A percentile compares a stretch with the other conserved stretches of the same genome.
Evolutionary conservation across 2,113 vertebrate genomes (phyloP).

Genomic region (Arothron firmamentum): DNA sequence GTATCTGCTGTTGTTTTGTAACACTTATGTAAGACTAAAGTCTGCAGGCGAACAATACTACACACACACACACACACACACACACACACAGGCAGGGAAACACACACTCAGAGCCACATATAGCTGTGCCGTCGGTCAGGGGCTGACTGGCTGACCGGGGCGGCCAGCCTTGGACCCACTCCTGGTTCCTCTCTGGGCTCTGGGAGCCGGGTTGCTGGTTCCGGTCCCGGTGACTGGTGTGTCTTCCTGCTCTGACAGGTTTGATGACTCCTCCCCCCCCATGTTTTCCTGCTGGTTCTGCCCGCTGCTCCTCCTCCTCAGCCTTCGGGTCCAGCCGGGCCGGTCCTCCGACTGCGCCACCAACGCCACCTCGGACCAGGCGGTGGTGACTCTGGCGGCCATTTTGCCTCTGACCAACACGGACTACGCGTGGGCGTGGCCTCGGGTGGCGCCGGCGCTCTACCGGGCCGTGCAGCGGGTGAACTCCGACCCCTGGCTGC

Average conservation of each 20-base stretch:
- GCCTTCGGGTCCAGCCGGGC: conserved; percentile 6
- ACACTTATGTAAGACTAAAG: background rate
- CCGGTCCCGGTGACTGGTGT: too few species aligned
- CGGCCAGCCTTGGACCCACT: too few species aligned
- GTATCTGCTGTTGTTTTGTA: background rate
- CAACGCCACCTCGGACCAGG: conserved; percentile 9
- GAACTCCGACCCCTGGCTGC: conserved; percentile 69
- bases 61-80: background rate
- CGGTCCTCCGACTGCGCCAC: background rate
- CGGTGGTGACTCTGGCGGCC: conserved; percentile 81
- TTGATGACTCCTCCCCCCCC: background rate
- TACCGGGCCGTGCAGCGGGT: conserved; percentile 71
- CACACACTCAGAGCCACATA: too few species aligned
- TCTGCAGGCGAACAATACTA: background rate
- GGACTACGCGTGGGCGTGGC: conserved; percentile 90
- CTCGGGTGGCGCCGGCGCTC: conserved; percentile 84
- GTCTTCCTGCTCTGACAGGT: conserved; percentile 18
- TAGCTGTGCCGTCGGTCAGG: too few species aligned
- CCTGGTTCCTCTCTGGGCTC: too few species aligned
- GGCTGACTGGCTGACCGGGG: too few species aligned
- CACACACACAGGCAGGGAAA: background rate
- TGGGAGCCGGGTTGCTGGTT: too few species aligned
- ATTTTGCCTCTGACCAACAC: conserved; percentile 84
- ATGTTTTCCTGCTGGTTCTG: conserved; percentile 14
- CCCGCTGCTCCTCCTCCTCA: conserved; percentile 3